phyloP scores from a whole-genome alignment of 2,113 vertebrate genomes.

The Pterophyllum scalare region DNA sequence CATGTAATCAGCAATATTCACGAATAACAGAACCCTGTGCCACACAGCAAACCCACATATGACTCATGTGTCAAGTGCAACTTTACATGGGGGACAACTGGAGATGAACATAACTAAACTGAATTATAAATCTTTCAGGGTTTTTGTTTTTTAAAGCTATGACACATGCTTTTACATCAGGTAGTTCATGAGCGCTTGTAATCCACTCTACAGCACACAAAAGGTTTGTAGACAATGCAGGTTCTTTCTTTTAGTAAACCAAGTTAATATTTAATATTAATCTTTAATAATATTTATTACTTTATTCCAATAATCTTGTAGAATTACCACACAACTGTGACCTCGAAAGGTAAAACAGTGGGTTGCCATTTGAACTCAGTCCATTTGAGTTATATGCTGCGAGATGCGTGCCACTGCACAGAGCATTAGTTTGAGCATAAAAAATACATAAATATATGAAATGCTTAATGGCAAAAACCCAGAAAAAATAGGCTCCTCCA shows the following conservation, averaged over 20 bases:
- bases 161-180: neutral
- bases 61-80: slow-evolving; percentile 22
- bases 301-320: slow-evolving; percentile 10
- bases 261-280: neutral
- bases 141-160: slow-evolving; percentile 40
- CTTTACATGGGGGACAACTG: neutral
- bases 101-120: slow-evolving; percentile 13
- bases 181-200: neutral
- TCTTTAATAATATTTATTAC: too few relatives aligned
- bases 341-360: neutral
- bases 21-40: slow-evolving; percentile 42
- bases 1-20: slow-evolving; percentile 20
- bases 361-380: neutral
- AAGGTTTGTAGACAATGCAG: neutral
- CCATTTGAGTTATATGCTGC: neutral
- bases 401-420: neutral
- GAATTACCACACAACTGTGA: neutral
- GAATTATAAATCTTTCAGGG: neutral
- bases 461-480: neutral
- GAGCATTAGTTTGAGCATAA: neutral
- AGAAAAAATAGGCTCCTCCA: neutral
- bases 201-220: neutral
- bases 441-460: neutral
- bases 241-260: neutral
- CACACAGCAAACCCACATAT: neutral